A percentile compares a stretch with the other conserved stretches of the same genome.
Evolutionary conservation across 2,888 invertebrate species (phyloP).

Genomic region (Cenopis cana): DNA sequence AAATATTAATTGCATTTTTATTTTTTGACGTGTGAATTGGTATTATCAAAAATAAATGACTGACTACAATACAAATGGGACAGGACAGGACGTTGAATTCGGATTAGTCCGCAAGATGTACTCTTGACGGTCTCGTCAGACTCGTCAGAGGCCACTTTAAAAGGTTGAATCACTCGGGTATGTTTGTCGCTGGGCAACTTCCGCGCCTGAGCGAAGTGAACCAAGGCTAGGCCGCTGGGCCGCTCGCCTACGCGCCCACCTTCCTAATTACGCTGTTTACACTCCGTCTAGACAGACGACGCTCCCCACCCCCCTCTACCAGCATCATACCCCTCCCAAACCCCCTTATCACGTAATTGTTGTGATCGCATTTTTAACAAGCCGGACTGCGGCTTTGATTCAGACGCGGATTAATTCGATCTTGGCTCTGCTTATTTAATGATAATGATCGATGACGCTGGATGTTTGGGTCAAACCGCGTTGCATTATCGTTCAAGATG

Average conservation of each 20-base stretch:
- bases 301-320: conserved; percentile 65
- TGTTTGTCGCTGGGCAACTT: conserved; percentile 26
- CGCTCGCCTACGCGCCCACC: conserved; percentile 74
- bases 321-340: conserved; percentile 46
- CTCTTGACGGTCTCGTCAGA: conserved; percentile 4
- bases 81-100: not conserved
- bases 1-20: too few species aligned
- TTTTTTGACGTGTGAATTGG: too few species aligned
- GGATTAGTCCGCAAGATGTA: not conserved
- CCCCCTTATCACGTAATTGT: conserved; percentile 59
- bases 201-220: conserved; percentile 58
- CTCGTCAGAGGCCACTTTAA: conserved; percentile 15
- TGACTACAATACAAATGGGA: not conserved
- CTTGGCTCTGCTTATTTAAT: conserved; percentile 3
- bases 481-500: conserved; percentile 10
- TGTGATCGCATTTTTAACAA: conserved; percentile 36
- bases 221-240: conserved; percentile 58
- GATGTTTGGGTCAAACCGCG: conserved; percentile 3
- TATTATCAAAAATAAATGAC: too few species aligned
- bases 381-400: conserved; percentile 15
- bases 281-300: conserved; percentile 77
- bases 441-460: conserved; percentile 4
- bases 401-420: not conserved
- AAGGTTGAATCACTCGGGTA: conserved; percentile 28
- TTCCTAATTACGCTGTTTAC: conserved; percentile 75